phyloP scores from a whole-genome alignment of 2,888 invertebrate species.

The Rhagonycha fulva region DNA sequence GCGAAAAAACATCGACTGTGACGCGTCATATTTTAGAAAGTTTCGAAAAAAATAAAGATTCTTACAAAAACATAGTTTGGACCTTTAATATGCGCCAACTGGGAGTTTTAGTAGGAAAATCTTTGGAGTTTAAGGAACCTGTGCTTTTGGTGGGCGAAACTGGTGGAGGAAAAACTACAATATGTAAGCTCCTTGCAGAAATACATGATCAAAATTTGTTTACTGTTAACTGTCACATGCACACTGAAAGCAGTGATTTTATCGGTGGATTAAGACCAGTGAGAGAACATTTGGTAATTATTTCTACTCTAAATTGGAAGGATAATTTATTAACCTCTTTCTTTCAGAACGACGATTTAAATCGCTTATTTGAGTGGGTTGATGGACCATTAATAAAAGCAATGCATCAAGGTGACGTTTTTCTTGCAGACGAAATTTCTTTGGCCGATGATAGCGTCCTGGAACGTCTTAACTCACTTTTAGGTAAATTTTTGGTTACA shows the following conservation, averaged over 20 bases:
- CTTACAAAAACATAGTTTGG: slow-evolving; percentile 88
- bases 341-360: slow-evolving; percentile 42
- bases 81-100: slow-evolving; percentile 87
- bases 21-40: slow-evolving; percentile 72
- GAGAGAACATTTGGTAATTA: slow-evolving; percentile 58
- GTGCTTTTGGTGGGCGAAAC: slow-evolving; percentile 96
- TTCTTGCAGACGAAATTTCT: slow-evolving; percentile 98
- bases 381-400: slow-evolving; percentile 94
- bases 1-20: slow-evolving; percentile 73
- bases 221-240: slow-evolving; percentile 97
- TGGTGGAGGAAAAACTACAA: slow-evolving; percentile 96
- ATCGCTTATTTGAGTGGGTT: slow-evolving; percentile 91
- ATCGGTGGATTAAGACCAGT: slow-evolving; percentile 94
- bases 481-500: slow-evolving; percentile 58
- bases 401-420: slow-evolving; percentile 86
- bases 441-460: slow-evolving; percentile 97
- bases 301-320: slow-evolving; percentile 8
- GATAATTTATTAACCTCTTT: not conserved
- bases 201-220: slow-evolving; percentile 69
- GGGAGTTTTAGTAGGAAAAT: slow-evolving; percentile 79
- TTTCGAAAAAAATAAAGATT: slow-evolving; percentile 61
- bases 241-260: slow-evolving; percentile 97
- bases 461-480: slow-evolving; percentile 93
- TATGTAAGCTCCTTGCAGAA: slow-evolving; percentile 86
- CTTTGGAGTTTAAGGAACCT: slow-evolving; percentile 90